phyloP scores from a whole-genome alignment of 2,888 invertebrate genomes.

The Selenia dentaria region DNA sequence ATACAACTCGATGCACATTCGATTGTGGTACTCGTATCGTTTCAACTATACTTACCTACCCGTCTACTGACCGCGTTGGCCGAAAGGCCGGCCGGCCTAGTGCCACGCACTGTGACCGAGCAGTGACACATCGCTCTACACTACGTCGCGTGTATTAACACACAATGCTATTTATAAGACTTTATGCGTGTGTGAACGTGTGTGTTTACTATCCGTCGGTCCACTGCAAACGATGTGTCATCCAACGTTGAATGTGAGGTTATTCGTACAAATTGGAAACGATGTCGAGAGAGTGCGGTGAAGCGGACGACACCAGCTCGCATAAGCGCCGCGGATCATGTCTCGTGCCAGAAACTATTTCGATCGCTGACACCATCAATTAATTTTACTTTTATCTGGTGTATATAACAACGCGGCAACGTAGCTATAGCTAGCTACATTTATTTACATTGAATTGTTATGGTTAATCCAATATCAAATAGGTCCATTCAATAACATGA shows the following conservation, averaged over 20 bases:
- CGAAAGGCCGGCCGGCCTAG: constrained; percentile 40
- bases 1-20: constrained; percentile 56
- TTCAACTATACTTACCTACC: constrained; percentile 53
- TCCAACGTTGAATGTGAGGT: constrained; percentile 70
- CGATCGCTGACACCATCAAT: constrained; percentile 33
- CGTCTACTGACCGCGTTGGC: constrained; percentile 56
- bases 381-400: constrained; percentile 38
- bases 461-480: neutral
- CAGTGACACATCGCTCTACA: constrained; percentile 71
- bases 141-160: constrained; percentile 76
- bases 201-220: constrained; percentile 76
- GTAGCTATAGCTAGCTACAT: too few relatives aligned
- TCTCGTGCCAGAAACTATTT: constrained; percentile 53
- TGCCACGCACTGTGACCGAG: constrained; percentile 44
- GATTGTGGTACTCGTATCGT: constrained; percentile 56
- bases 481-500: neutral
- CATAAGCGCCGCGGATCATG: constrained; percentile 30
- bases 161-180: constrained; percentile 77
- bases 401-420: constrained; percentile 20
- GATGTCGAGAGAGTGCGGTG: constrained; percentile 38
- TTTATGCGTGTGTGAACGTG: constrained; percentile 68
- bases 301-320: constrained; percentile 11
- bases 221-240: constrained; percentile 78
- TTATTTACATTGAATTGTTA: constrained; percentile 6
- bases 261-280: constrained; percentile 66